Conservation (phyloP, 2,888 invertebrate species). For the Hypselothyrea guttata region DNA sequence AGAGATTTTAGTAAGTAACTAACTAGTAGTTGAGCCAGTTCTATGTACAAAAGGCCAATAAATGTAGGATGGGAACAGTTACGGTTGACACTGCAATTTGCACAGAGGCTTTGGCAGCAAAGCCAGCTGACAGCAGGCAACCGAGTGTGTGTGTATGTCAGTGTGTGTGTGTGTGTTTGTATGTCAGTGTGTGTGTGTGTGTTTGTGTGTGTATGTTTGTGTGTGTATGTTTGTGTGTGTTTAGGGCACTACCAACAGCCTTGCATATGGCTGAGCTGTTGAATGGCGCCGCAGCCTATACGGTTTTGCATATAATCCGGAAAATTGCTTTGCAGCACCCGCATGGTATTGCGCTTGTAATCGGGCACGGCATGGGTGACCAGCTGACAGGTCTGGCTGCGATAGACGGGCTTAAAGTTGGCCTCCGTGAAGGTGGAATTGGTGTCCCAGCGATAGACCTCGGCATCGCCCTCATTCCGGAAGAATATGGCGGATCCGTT, state of each 20-base stretch:
- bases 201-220: conserved; percentile 10
- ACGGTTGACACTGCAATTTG: conserved; percentile 51
- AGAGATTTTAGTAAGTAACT: conserved; percentile 27
- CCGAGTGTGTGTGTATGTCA: conserved; percentile 3
- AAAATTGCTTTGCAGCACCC: conserved; percentile 86
- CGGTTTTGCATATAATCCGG: conserved; percentile 85
- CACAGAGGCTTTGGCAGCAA: conserved; percentile 36
- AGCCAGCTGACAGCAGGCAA: conserved; percentile 39
- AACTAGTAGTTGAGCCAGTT: conserved; percentile 32
- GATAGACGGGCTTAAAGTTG: conserved; percentile 84
- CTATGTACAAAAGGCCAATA: conserved; percentile 55
- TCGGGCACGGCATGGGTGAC: conserved; percentile 85
- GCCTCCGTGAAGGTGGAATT: conserved; percentile 81
- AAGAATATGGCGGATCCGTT: conserved; percentile 85
- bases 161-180: conserved; percentile 10
- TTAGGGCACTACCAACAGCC: conserved; percentile 77
- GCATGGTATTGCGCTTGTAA: conserved; percentile 84
- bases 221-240: conserved; percentile 5
- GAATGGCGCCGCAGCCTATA: conserved; percentile 85
- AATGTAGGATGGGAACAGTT: conserved; percentile 13
- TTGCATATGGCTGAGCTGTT: conserved; percentile 83
- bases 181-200: conserved; percentile 16
- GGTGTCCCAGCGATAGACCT: conserved; percentile 85
- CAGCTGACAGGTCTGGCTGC: conserved; percentile 83
- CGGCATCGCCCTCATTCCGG: conserved; percentile 84